phyloP scores from a whole-genome alignment of 2,113 vertebrate genomes.

The Cardinalis cardinalis region DNA sequence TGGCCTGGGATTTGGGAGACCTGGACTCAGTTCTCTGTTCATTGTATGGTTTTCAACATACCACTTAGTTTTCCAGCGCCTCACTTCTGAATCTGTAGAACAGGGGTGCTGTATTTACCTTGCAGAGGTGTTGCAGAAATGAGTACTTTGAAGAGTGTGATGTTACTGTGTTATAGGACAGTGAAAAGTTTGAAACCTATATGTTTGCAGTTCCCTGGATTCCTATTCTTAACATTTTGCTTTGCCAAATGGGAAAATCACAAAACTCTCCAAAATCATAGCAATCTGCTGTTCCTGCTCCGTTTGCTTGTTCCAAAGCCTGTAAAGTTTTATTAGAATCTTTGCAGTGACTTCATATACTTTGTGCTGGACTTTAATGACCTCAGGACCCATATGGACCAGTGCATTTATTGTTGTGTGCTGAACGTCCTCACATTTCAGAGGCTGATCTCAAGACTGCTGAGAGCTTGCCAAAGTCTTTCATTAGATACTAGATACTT shows the following conservation, averaged over 20 bases:
- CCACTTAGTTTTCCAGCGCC: neutral
- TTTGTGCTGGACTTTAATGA: neutral
- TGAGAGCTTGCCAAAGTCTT: neutral
- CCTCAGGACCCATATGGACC: neutral
- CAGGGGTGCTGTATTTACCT: neutral
- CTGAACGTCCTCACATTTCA: neutral
- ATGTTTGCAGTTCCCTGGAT: neutral
- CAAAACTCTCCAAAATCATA: neutral
- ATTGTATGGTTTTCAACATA: neutral
- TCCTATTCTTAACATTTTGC: neutral
- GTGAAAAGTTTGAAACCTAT: neutral
- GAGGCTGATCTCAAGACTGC: neutral
- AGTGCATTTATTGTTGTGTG: neutral
- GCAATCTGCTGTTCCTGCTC: neutral
- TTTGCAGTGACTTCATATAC: constrained; percentile 12
- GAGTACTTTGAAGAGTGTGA: neutral
- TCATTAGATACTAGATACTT: neutral
- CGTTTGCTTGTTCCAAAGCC: neutral
- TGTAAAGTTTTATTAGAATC: neutral
- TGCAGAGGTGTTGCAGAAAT: neutral
- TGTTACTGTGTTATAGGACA: neutral
- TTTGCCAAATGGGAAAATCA: neutral
- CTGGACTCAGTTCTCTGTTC: neutral
- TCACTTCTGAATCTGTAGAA: neutral
- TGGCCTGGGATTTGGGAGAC: neutral